Conservation (phyloP, 2,113 vertebrate species). For the Anarrhichthys ocellatus region DNA sequence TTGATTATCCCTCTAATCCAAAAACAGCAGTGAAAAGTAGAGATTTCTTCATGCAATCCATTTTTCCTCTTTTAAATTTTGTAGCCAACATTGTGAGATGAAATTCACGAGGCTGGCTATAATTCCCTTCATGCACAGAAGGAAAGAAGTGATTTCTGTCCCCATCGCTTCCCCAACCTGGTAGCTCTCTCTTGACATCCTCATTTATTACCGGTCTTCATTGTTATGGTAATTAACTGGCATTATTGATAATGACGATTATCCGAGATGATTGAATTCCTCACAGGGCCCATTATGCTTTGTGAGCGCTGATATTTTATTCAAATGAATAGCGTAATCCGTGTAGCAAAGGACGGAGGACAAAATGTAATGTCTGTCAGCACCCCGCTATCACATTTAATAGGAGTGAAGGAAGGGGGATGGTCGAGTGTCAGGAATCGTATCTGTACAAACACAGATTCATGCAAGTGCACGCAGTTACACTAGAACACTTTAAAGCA, state of each 20-base stretch:
- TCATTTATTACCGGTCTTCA: conserved; percentile 79
- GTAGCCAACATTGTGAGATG: conserved; percentile 38
- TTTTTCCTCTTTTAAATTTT: conserved; percentile 42
- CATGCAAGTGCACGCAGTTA: conserved; percentile 33
- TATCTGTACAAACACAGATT: conserved; percentile 45
- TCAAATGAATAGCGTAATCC: conserved; percentile 76
- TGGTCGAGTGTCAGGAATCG: conserved; percentile 51
- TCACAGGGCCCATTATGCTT: conserved; percentile 79
- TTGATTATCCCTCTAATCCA: conserved; percentile 54
- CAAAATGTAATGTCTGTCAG: conserved; percentile 74
- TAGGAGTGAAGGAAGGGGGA: conserved; percentile 46
- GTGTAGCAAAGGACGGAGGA: conserved; percentile 71
- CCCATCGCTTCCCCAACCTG: conserved; percentile 57
- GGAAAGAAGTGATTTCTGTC: conserved; percentile 47
- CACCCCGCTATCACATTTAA: conserved; percentile 66
- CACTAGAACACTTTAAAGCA: conserved; percentile 27
- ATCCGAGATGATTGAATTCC: conserved; percentile 82
- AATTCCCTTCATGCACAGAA: conserved; percentile 3
- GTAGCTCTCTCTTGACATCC: conserved; percentile 70
- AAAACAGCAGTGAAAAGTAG: conserved; percentile 48
- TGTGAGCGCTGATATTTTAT: conserved; percentile 80
- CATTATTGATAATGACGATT: conserved; percentile 84
- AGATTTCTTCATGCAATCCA: conserved; percentile 46
- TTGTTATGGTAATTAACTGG: conserved; percentile 85
- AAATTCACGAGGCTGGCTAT: conserved; percentile 15